A percentile compares a stretch with the other conserved stretches of the same genome.
These are phyloP conservation scores for Centruroides vittatus DNA, from an alignment of 1,140 invertebrate genomes.

Conservation along the genomic window DNA sequence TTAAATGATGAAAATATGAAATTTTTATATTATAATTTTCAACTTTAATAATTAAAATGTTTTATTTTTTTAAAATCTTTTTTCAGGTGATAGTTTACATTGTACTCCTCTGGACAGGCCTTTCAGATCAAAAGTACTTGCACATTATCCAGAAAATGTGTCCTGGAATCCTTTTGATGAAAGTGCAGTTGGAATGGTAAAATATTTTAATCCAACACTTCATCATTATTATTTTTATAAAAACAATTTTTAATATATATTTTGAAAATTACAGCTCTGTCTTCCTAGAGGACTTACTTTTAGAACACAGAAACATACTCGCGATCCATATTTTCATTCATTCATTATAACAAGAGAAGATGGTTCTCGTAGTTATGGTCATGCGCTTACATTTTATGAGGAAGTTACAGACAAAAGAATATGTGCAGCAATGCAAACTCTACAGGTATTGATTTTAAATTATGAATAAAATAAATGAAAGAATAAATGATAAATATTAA, in stretches of 20 bases:
- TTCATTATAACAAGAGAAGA: conserved; percentile 95
- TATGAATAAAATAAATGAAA: background rate
- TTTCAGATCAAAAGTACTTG: conserved; percentile 85
- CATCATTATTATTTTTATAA: background rate
- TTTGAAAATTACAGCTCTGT: conserved; percentile 53
- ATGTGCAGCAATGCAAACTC: conserved; percentile 82
- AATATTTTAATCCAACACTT: conserved; percentile 5
- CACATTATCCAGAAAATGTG: conserved; percentile 87
- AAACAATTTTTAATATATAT: background rate
- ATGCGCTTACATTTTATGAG: conserved; percentile 88
- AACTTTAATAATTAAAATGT: no score
- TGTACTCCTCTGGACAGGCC: conserved; percentile 81
- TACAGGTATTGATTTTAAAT: conserved; percentile 44
- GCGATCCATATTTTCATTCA: conserved; percentile 72
- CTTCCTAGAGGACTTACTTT: conserved; percentile 85
- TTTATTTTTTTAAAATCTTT: conserved; percentile 17
- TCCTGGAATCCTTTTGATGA: conserved; percentile 84
- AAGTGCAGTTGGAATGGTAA: conserved; percentile 85
- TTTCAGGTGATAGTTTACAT: conserved; percentile 48
- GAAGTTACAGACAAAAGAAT: conserved; percentile 82
- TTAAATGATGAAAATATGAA: no score
- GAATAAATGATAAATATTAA: no score
- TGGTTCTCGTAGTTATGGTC: conserved; percentile 84
- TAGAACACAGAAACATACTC: conserved; percentile 72
- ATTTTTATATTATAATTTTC: no score